phyloP scores from a whole-genome alignment of 1,140 invertebrate species.

The Heterodera schachtii region DNA sequence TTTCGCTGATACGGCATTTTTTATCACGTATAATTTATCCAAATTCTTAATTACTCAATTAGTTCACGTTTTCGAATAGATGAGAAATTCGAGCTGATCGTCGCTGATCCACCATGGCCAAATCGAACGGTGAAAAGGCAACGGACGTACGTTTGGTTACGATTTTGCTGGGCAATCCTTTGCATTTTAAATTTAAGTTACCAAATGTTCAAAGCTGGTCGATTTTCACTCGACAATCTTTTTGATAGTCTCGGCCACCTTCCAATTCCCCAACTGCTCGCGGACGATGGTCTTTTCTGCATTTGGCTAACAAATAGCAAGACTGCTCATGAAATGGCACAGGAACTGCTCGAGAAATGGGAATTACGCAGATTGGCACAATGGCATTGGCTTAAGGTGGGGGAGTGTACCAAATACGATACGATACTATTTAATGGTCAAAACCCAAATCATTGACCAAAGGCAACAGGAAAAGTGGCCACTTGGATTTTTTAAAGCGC shows the following conservation, averaged over 20 bases:
- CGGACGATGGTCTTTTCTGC: constrained; percentile 37
- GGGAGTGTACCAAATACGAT: neutral
- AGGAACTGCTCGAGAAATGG: constrained; percentile 77
- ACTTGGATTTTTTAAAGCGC: too few relatives aligned
- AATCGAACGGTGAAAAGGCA: constrained; percentile 76
- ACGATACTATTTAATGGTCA: too few relatives aligned
- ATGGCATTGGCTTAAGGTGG: constrained; percentile 84
- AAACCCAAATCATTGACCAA: too few relatives aligned
- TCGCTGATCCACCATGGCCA: constrained; percentile 89
- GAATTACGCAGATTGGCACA: constrained; percentile 74
- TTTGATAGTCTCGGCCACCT: constrained; percentile 34
- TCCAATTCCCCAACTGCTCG: constrained; percentile 22
- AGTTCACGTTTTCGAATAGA: neutral
- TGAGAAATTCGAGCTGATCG: constrained; percentile 76
- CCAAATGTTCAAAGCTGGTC: constrained; percentile 18
- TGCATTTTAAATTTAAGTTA: constrained; percentile 40
- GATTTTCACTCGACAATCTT: neutral
- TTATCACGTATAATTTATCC: neutral
- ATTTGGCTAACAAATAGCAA: constrained; percentile 54
- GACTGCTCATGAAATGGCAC: constrained; percentile 71
- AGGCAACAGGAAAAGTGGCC: too few relatives aligned
- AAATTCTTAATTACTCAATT: neutral
- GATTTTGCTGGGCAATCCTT: neutral
- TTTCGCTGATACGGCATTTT: neutral
- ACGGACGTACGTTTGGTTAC: constrained; percentile 70